These are phyloP conservation scores for Chaenodraco wilsoni DNA, from an alignment of 2,797 vertebrate species.

Conservation along the genomic window DNA sequence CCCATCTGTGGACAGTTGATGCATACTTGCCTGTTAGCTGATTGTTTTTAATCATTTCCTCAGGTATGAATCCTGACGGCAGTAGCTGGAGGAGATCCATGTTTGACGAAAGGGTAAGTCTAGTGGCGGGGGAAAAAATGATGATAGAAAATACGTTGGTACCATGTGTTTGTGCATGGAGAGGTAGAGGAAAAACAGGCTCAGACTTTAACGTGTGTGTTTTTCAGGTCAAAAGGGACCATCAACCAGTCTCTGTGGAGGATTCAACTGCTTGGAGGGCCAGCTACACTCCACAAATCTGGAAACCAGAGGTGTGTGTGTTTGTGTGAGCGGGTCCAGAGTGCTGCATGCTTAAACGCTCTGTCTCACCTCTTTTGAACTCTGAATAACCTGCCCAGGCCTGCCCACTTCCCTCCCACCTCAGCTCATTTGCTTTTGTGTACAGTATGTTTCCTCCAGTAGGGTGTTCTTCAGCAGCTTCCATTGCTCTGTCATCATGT, in stretches of 20 bases:
- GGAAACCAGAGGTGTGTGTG: conserved; percentile 76
- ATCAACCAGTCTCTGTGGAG: conserved; percentile 17
- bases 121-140: background rate
- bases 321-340: conserved; percentile 36
- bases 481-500: conserved; percentile 39
- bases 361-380: conserved; percentile 46
- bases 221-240: conserved; percentile 51
- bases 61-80: conserved; percentile 41
- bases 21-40: conserved; percentile 13
- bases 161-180: conserved; percentile 3
- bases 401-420: conserved; percentile 34
- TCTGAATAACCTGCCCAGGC: conserved; percentile 51
- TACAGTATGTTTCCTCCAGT: conserved; percentile 24
- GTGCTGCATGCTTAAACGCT: conserved; percentile 6
- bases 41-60: conserved; percentile 27
- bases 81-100: conserved; percentile 32
- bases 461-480: conserved; percentile 26
- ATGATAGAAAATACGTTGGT: conserved; percentile 17
- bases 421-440: conserved; percentile 33
- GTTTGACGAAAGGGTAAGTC: conserved; percentile 53
- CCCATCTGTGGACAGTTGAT: background rate
- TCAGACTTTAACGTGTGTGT: conserved; percentile 15
- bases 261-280: conserved; percentile 50
- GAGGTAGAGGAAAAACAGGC: background rate
- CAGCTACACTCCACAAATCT: conserved; percentile 54